Evolutionary conservation across 2,888 invertebrate species (phyloP), one percentile per base, ranked within the genome.

Genomic region (Hirtodrosophila histrioides): DNA sequence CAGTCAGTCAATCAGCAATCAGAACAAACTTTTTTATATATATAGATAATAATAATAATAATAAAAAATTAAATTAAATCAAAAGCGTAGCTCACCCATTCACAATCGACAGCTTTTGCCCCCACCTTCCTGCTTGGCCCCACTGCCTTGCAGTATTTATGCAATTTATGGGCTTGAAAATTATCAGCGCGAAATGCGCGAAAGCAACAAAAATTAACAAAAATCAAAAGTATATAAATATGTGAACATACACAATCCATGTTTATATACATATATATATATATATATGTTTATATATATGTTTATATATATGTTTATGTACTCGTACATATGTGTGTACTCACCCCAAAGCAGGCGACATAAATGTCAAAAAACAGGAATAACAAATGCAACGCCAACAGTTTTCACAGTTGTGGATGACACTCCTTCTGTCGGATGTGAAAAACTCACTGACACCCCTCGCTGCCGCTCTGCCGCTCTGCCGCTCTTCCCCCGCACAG

Each of bases 151-250:
- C 49, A 49, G 53, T 77, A 61, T 77, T 77, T 67, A 68, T 68
- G 55, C 63, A 80, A 83, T 83, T 77, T 77, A 83, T 83, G 84
- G 62, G 40, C 63, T 37, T 6, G 36, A 49, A 69, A 79, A 64
- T 79, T 71, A 79, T 86, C 86, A 83, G 76, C 64, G 40, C 43
- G 33, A 61, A 66, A 83, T 55, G 29, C 45, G 53, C 66, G 56
- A 56, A 51, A 56, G 17, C 44, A 78, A 73, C 60, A 73, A 77
- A n/a, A 77, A 77, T 73, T 72, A 73, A 77, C 57, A 66, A 73
- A 57, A 72, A 46, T 57, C 36, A 35, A 43, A 27, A 31, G 40
- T 39, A 40, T 44, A 29, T 11, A 31, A n/a, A 17, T 11, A 31
- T 9, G 8, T 27, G 29, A n/a, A 39, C 23, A 9, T 9, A 8